Conservation (phyloP, 1,140 invertebrate species). For the Drosophila sp. region DNA sequence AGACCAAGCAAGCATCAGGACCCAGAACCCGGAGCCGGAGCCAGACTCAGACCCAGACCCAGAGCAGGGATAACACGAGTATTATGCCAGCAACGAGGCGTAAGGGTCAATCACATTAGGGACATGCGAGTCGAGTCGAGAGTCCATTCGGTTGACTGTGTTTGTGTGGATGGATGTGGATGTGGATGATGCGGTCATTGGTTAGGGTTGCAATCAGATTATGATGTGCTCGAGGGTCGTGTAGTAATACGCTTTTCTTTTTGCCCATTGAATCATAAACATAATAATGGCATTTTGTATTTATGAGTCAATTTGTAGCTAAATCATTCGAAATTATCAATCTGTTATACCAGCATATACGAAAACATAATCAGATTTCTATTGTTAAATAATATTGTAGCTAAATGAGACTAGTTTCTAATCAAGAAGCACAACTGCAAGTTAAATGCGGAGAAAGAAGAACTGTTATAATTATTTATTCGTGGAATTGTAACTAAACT, state of each 20-base stretch:
- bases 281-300: constrained; percentile 37
- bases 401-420: no score
- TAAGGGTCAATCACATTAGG: constrained; percentile 81
- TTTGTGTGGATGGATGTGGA: constrained; percentile 5
- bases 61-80: constrained; percentile 69
- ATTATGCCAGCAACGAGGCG: constrained; percentile 76
- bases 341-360: background rate
- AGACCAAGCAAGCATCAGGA: constrained; percentile 9
- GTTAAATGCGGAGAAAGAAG: no score
- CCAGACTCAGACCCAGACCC: background rate
- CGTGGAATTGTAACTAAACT: no score
- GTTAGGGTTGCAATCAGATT: constrained; percentile 70
- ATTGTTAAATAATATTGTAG: background rate
- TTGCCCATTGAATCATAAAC: constrained; percentile 41
- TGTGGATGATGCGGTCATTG: constrained; percentile 19
- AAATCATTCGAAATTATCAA: background rate
- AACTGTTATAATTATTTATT: no score
- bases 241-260: constrained; percentile 58
- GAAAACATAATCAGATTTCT: background rate
- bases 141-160: constrained; percentile 5
- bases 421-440: no score
- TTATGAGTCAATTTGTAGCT: constrained; percentile 5
- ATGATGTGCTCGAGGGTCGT: constrained; percentile 53
- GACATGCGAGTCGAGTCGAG: constrained; percentile 60
- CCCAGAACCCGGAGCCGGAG: constrained; percentile 18